phyloP scores from a whole-genome alignment of 2,113 vertebrate species.

The Syrmaticus mikado region DNA sequence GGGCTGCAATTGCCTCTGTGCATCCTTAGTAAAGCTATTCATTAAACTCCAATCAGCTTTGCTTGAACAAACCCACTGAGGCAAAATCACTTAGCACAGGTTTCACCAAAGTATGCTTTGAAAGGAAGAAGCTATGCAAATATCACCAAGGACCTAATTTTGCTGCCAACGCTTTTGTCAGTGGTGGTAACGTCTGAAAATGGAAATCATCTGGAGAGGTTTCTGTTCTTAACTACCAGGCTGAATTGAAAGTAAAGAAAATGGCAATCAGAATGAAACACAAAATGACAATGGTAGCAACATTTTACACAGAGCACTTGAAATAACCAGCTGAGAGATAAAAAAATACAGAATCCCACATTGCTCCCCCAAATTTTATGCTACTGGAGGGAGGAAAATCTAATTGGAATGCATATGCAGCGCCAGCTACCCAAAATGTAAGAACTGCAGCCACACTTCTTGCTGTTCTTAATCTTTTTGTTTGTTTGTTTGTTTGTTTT shows the following conservation, averaged over 20 bases:
- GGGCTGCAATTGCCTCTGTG: not conserved
- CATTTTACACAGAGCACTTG: not conserved
- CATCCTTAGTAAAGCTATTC: not conserved
- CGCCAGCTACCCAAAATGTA: not conserved
- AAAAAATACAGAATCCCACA: not conserved
- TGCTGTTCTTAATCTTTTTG: not conserved
- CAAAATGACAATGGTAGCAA: not conserved
- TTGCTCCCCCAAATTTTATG: not conserved
- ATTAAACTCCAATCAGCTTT: not conserved
- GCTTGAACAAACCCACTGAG: not conserved
- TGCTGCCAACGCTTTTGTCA: not conserved
- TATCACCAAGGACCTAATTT: not conserved
- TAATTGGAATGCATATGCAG: not conserved
- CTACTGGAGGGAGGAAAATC: not conserved
- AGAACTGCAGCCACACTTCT: not conserved
- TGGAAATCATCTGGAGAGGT: not conserved
- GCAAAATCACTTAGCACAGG: not conserved
- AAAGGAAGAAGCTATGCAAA: not conserved
- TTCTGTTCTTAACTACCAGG: not conserved
- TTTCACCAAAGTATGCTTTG: not conserved
- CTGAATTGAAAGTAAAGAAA: not conserved
- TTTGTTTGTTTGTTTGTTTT: not conserved
- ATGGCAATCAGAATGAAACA: not conserved
- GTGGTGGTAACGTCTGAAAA: not conserved
- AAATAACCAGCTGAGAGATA: not conserved